Percentiles rank a stretch among this genome's conserved stretches.
Evolutionary conservation across 2,888 invertebrate species (phyloP).

Genomic region (Synergus laeviventris): DNA sequence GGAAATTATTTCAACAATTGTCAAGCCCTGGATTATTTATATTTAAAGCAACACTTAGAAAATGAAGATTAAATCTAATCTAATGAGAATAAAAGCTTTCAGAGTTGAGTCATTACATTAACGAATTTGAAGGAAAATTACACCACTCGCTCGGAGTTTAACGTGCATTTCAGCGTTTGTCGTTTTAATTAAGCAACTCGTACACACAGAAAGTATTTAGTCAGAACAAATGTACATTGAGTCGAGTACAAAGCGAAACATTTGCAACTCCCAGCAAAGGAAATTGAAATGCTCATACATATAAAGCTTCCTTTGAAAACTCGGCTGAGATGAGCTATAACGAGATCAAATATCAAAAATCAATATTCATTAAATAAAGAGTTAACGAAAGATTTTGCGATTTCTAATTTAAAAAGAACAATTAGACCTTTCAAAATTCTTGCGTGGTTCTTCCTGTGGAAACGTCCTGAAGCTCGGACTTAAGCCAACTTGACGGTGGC

Average conservation of each 20-base stretch:
- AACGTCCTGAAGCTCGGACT: slow-evolving; percentile 3
- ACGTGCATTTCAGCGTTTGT: neutral
- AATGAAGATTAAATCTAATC: no score
- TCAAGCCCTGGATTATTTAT: no score
- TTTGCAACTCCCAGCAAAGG: slow-evolving; percentile 1
- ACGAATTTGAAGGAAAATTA: no score
- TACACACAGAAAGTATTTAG: slow-evolving; percentile 14
- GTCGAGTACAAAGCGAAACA: slow-evolving; percentile 22
- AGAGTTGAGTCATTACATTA: no score
- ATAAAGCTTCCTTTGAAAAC: slow-evolving; percentile 28
- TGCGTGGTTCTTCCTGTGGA: neutral
- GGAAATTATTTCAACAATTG: neutral
- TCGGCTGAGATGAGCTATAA: neutral
- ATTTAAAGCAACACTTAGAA: no score
- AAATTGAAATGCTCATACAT: slow-evolving; percentile 25
- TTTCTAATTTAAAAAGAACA: no score
- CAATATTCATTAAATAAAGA: neutral
- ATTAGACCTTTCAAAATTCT: neutral
- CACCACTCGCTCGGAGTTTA: neutral
- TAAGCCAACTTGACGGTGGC: slow-evolving; percentile 50
- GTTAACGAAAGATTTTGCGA: no score
- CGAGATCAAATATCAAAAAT: neutral
- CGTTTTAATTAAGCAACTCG: slow-evolving; percentile 22
- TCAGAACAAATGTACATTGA: slow-evolving; percentile 6
- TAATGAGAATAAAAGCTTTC: no score